Evolutionary conservation across 2,797 vertebrate species (phyloP).

Genomic region (Carcharodon carcharias): DNA sequence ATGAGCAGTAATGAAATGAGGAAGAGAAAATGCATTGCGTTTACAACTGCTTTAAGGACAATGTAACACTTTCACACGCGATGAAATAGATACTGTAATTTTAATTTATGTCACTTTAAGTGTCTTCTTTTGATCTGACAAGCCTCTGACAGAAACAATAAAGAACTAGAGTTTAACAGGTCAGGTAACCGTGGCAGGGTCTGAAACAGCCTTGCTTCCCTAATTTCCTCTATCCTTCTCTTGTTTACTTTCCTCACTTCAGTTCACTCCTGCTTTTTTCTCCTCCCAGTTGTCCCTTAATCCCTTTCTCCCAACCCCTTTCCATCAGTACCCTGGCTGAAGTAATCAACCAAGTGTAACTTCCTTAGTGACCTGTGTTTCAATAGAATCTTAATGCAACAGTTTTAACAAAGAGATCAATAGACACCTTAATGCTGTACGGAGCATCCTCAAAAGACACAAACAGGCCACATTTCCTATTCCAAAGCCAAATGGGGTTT

Average conservation of each 20-base stretch:
- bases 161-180: slow-evolving; percentile 17
- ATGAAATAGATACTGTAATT: slow-evolving; percentile 10
- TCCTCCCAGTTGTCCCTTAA: slow-evolving; percentile 28
- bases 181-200: background rate
- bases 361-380: slow-evolving; percentile 46
- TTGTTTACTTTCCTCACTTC: slow-evolving; percentile 32
- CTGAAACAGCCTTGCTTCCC: background rate
- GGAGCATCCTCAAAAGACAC: slow-evolving; percentile 10
- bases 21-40: background rate
- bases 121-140: slow-evolving; percentile 2
- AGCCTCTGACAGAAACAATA: slow-evolving; percentile 11
- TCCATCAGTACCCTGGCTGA: slow-evolving; percentile 1
- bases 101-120: slow-evolving; percentile 8
- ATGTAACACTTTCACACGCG: background rate
- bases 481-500: slow-evolving; percentile 42
- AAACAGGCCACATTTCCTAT: slow-evolving; percentile 25
- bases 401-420: slow-evolving; percentile 55
- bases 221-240: slow-evolving; percentile 4
- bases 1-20: background rate
- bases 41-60: background rate
- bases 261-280: slow-evolving; percentile 8
- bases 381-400: slow-evolving; percentile 50
- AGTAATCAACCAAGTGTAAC: slow-evolving; percentile 40
- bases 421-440: slow-evolving; percentile 38
- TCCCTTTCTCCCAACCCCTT: slow-evolving; percentile 8